phyloP scores from a whole-genome alignment of 2,113 vertebrate species.

The Prionailurus bengalensis region DNA sequence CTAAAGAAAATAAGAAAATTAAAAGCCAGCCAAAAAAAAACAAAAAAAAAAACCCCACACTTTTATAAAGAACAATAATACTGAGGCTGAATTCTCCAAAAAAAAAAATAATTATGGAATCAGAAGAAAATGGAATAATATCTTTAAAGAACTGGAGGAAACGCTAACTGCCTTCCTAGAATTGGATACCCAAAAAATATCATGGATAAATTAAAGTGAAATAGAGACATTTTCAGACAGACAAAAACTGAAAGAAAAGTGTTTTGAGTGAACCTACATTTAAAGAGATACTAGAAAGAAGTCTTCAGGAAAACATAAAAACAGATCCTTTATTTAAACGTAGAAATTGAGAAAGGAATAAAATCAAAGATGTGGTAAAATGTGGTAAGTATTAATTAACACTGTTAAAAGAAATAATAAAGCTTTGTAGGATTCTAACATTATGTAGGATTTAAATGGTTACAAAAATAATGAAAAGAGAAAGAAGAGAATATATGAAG shows the following conservation, averaged over 20 bases:
- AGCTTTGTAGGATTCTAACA: background rate
- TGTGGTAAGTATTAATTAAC: background rate
- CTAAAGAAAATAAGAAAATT: background rate
- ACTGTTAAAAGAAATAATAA: background rate
- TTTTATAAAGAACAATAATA: background rate
- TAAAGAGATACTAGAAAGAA: background rate
- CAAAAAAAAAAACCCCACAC: background rate
- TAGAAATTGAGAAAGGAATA: conserved; percentile 1
- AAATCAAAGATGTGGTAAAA: background rate
- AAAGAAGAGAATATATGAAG: background rate
- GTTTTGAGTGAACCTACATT: background rate
- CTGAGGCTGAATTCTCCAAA: background rate
- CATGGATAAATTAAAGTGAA: background rate
- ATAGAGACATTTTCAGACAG: background rate
- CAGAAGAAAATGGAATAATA: background rate
- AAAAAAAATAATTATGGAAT: background rate
- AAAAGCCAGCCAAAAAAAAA: background rate
- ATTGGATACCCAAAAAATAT: background rate
- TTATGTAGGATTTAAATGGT: background rate
- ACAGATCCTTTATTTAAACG: background rate
- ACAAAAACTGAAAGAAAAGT: background rate
- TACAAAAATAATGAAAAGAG: background rate
- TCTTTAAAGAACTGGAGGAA: background rate
- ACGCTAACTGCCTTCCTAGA: background rate
- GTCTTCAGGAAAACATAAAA: background rate